A percentile compares a stretch with the other conserved stretches of the same genome.
Evolutionary conservation across 2,888 invertebrate genomes (phyloP).

Genomic region (Eristalis tenax): DNA sequence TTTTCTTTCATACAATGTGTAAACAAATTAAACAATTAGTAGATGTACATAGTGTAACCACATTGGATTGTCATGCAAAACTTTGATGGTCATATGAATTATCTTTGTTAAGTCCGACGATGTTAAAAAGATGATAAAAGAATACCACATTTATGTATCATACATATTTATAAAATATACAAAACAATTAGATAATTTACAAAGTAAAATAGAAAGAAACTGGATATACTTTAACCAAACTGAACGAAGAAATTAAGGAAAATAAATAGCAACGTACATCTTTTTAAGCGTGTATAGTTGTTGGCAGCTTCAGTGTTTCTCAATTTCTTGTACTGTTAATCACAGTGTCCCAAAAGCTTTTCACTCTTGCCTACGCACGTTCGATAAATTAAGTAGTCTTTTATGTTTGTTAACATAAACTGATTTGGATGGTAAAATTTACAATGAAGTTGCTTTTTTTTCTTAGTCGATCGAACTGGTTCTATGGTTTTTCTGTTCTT

Average conservation of each 20-base stretch:
- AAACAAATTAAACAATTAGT: constrained; percentile 16
- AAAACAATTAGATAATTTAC: constrained; percentile 16
- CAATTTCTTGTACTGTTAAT: constrained; percentile 36
- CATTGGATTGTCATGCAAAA: constrained; percentile 40
- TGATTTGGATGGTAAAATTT: constrained; percentile 55
- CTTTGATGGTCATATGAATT: constrained; percentile 30
- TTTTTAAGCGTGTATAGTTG: constrained; percentile 63
- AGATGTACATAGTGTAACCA: neutral
- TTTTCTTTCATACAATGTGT: neutral
- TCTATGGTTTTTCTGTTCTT: constrained; percentile 3
- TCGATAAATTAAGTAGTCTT: constrained; percentile 18
- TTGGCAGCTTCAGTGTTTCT: constrained; percentile 66
- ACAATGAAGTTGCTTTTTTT: constrained; percentile 49
- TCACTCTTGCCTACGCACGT: constrained; percentile 39
- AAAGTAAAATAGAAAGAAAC: constrained; percentile 24
- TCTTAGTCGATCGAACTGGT: neutral
- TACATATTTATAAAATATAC: constrained; percentile 21
- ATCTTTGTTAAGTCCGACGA: constrained; percentile 27
- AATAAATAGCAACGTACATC: constrained; percentile 63
- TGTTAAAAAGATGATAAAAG: constrained; percentile 52
- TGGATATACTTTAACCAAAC: constrained; percentile 60
- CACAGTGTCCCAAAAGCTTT: constrained; percentile 46
- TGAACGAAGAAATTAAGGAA: constrained; percentile 58
- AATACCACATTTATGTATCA: constrained; percentile 60
- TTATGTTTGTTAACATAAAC: constrained; percentile 22